Conservation (phyloP, 30 jellyfish, hydroid and myxozoan species). For the Pelagia noctiluca region DNA sequence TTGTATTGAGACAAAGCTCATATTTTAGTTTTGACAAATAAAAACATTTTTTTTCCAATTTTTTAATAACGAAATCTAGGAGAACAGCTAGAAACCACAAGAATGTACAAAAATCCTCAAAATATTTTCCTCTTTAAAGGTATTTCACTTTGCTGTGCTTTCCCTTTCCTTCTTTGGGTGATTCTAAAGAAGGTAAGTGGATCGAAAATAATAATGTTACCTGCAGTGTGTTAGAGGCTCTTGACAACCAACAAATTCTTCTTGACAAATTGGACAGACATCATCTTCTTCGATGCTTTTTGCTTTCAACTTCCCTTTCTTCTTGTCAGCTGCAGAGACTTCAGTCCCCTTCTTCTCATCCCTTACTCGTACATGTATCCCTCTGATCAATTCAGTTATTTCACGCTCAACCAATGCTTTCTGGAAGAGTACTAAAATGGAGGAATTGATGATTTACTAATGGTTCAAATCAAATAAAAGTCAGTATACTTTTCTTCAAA, state of each 20-base stretch:
- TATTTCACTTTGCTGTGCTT: too few relatives aligned
- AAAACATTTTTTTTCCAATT: not conserved
- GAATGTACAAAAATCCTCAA: too few relatives aligned
- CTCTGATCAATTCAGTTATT: constrained; percentile 68
- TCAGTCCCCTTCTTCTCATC: not conserved
- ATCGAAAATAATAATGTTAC: too few relatives aligned
- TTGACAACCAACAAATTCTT: constrained; percentile 45
- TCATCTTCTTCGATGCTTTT: constrained; percentile 82
- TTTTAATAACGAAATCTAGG: too few relatives aligned
- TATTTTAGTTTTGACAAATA: too few relatives aligned
- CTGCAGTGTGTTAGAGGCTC: constrained; percentile 81
- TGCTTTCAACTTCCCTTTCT: constrained; percentile 37
- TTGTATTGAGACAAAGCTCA: too few relatives aligned
- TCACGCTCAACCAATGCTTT: constrained; percentile 87
- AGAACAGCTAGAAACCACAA: too few relatives aligned
- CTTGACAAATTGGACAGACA: constrained; percentile 95
- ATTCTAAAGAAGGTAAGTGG: too few relatives aligned
- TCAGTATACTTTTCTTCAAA: too few relatives aligned
- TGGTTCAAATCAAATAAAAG: too few relatives aligned
- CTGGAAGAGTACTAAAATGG: constrained; percentile 75
- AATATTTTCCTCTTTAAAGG: too few relatives aligned
- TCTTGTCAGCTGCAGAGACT: constrained; percentile 14
- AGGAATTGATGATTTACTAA: not conserved
- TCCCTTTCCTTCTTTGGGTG: too few relatives aligned
- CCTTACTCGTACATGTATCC: constrained; percentile 40